These are phyloP conservation scores for Dinocampus coccinellae DNA, from an alignment of 2,888 invertebrate species.

Conservation along the genomic window DNA sequence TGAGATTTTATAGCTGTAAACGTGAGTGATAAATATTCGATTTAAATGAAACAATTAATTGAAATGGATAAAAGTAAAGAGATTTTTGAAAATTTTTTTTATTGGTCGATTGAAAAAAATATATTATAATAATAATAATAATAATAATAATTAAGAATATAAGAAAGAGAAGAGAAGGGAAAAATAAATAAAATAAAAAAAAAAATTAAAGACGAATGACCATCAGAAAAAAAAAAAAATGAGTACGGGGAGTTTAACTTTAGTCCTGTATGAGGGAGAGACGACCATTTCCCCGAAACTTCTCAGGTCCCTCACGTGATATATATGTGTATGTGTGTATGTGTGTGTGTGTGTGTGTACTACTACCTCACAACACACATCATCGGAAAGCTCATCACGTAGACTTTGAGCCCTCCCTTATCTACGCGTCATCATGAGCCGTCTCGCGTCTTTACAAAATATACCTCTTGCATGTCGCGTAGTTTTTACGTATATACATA, in stretches of 20 bases:
- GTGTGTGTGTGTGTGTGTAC: neutral
- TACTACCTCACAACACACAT: slow-evolving; percentile 43
- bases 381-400: slow-evolving; percentile 67
- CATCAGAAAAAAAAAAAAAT: neutral
- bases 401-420: slow-evolving; percentile 68
- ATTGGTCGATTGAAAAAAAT: no score
- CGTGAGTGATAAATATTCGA: neutral
- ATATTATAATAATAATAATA: no score
- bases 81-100: neutral
- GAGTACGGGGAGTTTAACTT: neutral
- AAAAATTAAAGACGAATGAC: slow-evolving; percentile 20
- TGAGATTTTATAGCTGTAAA: neutral
- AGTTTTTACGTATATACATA: neutral
- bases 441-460: slow-evolving; percentile 51
- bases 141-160: no score
- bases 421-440: slow-evolving; percentile 66
- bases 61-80: neutral
- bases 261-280: slow-evolving; percentile 39
- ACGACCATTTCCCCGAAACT: slow-evolving; percentile 62
- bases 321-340: neutral
- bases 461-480: slow-evolving; percentile 56
- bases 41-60: no score
- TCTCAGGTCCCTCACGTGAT: slow-evolving; percentile 61
- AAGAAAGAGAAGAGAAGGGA: no score
- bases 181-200: slow-evolving; percentile 16